Base-by-base conservation (phyloP, 2,888 invertebrate genomes). In the Reticulitermes lucifugus region DNA sequence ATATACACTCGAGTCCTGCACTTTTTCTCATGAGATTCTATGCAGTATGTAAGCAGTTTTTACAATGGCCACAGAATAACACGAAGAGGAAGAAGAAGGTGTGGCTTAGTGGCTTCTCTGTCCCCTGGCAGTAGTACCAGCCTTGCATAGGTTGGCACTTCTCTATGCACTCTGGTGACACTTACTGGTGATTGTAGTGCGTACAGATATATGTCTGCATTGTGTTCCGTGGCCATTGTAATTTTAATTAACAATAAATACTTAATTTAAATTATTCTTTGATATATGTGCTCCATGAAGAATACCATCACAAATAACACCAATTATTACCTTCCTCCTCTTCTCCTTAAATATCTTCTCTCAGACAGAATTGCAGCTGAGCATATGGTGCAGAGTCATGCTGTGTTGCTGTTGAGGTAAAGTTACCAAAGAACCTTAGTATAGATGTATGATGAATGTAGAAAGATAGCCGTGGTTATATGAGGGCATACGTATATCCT, bases 201-300 rank as follows among this genome's bases (percentile, higher is more conserved):
- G 55, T 79, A 65, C 65, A 81, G 35, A 65, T 60, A 80, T 81
- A 41, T 81, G 80, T 80, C 80, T 81, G 86, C 87, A 85, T 86
- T 87, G 87, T 87, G 87, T 87, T 87, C 86, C 85, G 86, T 87
- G 87, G 87, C 87, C 87, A 87, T 87, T 87, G 87, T 87, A 87
- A 87, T 87, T 87, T 87, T 87, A 86, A 87, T 86, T 87, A 86
- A 83, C 86, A 87, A 86, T 87, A 87, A 87, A 87, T 87, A 84
- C n/a, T 35, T 81, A 81, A 81, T 46, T 35, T 41, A 75, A 75
- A 14, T 22, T 75, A 75, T 35, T 55, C 55, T 55, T 35, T 46
- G 46, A 46, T 12, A 12, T 55, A 18, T 55, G 55, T 55, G 55
- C 14, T 18, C 55, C 55, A 55, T 55, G 55, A 55, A 55, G 46